A percentile compares a stretch with the other conserved stretches of the same genome.
Evolutionary conservation across 2,113 vertebrate species (phyloP).

Genomic region (Zonotrichia leucophrys): DNA sequence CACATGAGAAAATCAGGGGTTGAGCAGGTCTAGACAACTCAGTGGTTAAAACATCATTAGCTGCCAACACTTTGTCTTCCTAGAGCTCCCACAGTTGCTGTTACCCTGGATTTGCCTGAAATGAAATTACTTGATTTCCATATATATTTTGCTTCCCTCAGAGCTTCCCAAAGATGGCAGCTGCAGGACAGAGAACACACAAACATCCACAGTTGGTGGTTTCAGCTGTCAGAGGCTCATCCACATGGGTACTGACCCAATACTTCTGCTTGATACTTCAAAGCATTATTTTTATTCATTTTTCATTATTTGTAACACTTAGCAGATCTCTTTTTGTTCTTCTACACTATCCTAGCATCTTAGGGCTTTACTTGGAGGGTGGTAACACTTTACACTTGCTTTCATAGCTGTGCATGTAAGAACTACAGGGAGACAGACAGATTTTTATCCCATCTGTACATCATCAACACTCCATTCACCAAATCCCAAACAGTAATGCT

Average conservation of each 20-base stretch:
- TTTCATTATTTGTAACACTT: neutral
- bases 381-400: neutral
- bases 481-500: neutral
- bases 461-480: neutral
- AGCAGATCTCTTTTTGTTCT: neutral
- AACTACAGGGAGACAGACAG: neutral
- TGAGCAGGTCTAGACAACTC: constrained; percentile 59
- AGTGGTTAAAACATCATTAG: constrained; percentile 21
- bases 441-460: neutral
- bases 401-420: neutral
- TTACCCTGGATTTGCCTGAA: neutral
- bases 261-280: neutral
- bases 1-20: constrained; percentile 18
- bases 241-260: neutral
- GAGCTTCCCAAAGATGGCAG: neutral
- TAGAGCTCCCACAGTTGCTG: constrained; percentile 33
- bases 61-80: constrained; percentile 49
- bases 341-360: neutral
- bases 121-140: constrained; percentile 37
- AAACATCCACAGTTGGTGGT: neutral
- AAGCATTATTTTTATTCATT: neutral
- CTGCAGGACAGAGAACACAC: neutral
- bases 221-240: neutral
- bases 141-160: neutral
- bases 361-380: neutral